A percentile compares a stretch with the other conserved stretches of the same genome.
These are phyloP conservation scores for Pachydiplax longipennis DNA, from an alignment of 2,888 invertebrate genomes.

Conservation along the genomic window DNA sequence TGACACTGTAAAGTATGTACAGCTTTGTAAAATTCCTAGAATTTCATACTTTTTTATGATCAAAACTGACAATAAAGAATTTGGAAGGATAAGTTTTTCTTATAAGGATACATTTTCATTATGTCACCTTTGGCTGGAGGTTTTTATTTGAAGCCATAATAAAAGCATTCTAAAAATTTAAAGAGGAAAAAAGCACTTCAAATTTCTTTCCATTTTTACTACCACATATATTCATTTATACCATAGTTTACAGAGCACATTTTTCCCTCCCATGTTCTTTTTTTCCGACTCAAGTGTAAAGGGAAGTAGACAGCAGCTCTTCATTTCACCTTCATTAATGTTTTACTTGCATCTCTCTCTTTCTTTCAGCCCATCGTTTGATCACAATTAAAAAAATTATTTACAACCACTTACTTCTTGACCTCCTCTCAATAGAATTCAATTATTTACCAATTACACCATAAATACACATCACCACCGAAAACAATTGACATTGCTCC, in stretches of 20 bases:
- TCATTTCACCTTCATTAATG: slow-evolving; percentile 22
- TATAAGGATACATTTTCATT: background rate
- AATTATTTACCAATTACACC: slow-evolving; percentile 30
- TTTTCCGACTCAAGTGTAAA: background rate
- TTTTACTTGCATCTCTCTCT: background rate
- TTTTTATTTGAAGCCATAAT: background rate
- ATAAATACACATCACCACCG: slow-evolving; percentile 42
- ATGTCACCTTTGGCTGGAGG: background rate
- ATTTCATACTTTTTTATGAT: background rate
- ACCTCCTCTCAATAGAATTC: slow-evolving; percentile 38
- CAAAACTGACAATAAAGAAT: background rate
- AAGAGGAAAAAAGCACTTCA: slow-evolving; percentile 11
- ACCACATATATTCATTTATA: slow-evolving; percentile 44
- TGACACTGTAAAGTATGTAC: background rate
- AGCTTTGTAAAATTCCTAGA: background rate
- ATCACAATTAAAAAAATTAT: slow-evolving; percentile 43
- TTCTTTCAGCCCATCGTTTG: slow-evolving; percentile 29
- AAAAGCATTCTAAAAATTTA: background rate
- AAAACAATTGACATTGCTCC: slow-evolving; percentile 40
- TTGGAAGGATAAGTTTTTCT: background rate
- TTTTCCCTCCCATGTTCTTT: slow-evolving; percentile 18
- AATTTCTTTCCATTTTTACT: slow-evolving; percentile 17
- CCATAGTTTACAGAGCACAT: slow-evolving; percentile 45
- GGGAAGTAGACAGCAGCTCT: slow-evolving; percentile 26
- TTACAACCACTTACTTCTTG: slow-evolving; percentile 32